phyloP scores from a whole-genome alignment of 2,888 invertebrate genomes.

The Nemoura dubitans region DNA sequence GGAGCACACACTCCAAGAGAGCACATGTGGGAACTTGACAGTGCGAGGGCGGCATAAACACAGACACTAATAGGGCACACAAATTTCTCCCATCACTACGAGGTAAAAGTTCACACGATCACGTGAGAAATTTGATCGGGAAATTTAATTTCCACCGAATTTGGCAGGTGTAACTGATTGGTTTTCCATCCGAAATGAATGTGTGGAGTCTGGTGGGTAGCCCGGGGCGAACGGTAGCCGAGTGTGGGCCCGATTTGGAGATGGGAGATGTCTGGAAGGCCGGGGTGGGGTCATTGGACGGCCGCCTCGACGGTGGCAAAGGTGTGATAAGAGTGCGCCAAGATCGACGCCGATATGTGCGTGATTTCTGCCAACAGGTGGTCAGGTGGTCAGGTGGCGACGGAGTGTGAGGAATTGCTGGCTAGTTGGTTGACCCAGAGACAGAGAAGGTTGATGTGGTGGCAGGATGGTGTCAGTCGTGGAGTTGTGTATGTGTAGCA shows the following conservation, averaged over 20 bases:
- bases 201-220: background rate
- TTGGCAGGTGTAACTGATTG: background rate
- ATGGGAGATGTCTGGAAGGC: background rate
- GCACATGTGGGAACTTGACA: conserved; percentile 20
- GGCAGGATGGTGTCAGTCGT: background rate
- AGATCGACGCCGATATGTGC: background rate
- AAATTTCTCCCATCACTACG: background rate
- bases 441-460: background rate
- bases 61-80: background rate
- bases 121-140: background rate
- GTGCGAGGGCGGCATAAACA: background rate
- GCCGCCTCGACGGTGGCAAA: background rate
- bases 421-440: background rate
- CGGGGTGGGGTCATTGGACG: background rate
- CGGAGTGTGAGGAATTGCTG: background rate
- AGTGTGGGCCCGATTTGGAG: background rate
- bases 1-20: background rate
- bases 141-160: background rate
- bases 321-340: background rate
- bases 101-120: background rate
- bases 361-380: background rate
- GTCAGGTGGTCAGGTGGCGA: background rate
- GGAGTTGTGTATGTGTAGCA: background rate
- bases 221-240: background rate
- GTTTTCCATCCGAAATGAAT: background rate